A percentile compares a stretch with the other conserved stretches of the same genome.
These are phyloP conservation scores for Macrotus californicus DNA, from an alignment of 2,113 vertebrate genomes.

Conservation along the genomic window DNA sequence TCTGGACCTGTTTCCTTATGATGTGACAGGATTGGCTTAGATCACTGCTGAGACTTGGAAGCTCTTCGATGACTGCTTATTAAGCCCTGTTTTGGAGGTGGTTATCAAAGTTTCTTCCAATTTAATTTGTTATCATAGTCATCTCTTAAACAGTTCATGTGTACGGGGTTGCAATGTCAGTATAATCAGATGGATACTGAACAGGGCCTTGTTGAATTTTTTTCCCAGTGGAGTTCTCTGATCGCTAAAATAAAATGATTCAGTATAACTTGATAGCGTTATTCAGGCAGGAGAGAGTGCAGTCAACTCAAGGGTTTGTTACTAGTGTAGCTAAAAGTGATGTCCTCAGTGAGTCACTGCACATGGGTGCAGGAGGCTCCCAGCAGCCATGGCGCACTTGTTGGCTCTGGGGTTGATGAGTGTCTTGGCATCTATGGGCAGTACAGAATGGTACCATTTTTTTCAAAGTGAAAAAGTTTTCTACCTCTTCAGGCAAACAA, in stretches of 20 bases:
- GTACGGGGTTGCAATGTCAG: background rate
- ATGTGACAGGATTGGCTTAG: background rate
- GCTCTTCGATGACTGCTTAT: background rate
- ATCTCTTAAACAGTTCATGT: background rate
- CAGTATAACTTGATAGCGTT: background rate
- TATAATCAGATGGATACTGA: background rate
- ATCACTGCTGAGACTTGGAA: background rate
- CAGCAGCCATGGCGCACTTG: background rate
- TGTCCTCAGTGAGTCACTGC: background rate
- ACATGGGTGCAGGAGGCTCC: background rate
- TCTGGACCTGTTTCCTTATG: background rate
- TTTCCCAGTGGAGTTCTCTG: background rate
- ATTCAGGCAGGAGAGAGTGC: background rate
- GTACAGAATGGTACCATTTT: background rate
- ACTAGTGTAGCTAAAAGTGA: background rate
- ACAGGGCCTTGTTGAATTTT: background rate
- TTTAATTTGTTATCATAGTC: background rate
- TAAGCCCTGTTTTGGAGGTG: background rate
- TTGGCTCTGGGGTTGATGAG: background rate
- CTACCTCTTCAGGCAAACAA: background rate
- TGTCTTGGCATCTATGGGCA: background rate
- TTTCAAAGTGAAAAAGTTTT: background rate
- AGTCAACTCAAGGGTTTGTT: background rate
- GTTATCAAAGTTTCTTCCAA: background rate
- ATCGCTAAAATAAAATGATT: slow-evolving; percentile 16